Base-by-base conservation (phyloP, 2,113 vertebrate species). In the Carollia perspicillata region DNA sequence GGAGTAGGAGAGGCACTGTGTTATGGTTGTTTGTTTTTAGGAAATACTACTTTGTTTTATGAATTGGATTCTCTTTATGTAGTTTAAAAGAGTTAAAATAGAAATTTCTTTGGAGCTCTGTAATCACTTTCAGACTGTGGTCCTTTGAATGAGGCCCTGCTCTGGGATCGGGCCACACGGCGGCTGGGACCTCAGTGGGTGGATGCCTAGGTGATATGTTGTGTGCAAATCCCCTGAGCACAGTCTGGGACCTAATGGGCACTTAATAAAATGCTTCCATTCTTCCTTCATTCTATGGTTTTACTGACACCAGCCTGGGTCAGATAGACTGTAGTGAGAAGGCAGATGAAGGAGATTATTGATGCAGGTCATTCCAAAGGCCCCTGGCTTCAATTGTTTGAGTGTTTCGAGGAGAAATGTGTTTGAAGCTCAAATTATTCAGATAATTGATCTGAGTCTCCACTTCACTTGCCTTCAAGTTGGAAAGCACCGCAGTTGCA, bases 401-500 rank as follows among this genome's bases (percentile, higher is more conserved):
- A 83, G 6, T 90, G 53, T 97, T 95, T 93, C 87, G n/a, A 51
- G 86, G 71, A 58, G n/a, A 95, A 90, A 78, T 42, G n/a, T 86
- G 42, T 93, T 95, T 86, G 49, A 60, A 33, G 53, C 65, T 96
- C 95, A 84, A 94, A 97, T 95, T 95, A 97, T 94, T 95, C 97
- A 95, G 77, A 55, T 75, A 97, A 97, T 96, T 94, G 93, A 95
- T 95, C 69, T 8, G 3, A 83, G 28, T 71, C 35, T 95, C 68
- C 0, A 14, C 37, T 65, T 85, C 6, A 20, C 78, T 90, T 94
- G 86, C 71, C 78, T 55, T 66, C 33, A 49, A 91, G 78, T 89
- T 44, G 87, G 78, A 93, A 88, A 93, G 42, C 40, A 87, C 40
- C 40, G 30, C 11, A 84, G 78, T 72, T 71, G 84, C 37, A 63